Conservation (phyloP, 2,888 invertebrate species). For the Polyploca ridens region DNA sequence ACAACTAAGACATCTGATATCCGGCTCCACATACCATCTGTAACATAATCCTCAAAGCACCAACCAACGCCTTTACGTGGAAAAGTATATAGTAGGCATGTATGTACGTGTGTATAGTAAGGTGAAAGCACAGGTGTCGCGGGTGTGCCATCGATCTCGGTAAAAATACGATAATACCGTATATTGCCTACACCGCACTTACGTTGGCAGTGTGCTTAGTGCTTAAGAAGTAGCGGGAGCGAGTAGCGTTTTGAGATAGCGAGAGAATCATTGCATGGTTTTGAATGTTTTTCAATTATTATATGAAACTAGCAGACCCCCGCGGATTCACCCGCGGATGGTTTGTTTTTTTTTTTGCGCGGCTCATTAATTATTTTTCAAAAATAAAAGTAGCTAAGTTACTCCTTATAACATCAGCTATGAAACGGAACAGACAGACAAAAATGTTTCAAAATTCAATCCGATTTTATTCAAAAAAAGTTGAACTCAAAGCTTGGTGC, state of each 20-base stretch:
- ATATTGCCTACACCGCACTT: slow-evolving; percentile 50
- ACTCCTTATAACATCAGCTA: no score
- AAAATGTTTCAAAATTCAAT: no score
- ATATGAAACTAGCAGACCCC: no score
- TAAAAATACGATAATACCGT: slow-evolving; percentile 68
- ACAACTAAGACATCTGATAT: background rate
- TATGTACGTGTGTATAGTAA: slow-evolving; percentile 12
- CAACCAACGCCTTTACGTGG: background rate
- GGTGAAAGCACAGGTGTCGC: slow-evolving; percentile 49
- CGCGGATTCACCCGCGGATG: no score
- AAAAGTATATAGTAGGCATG: background rate
- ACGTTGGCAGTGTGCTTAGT: slow-evolving; percentile 15
- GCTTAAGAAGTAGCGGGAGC: background rate
- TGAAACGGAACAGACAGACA: no score
- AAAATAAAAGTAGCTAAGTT: no score
- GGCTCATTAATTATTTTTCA: no score
- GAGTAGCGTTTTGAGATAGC: background rate
- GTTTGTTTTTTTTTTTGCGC: no score
- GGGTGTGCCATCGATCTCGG: slow-evolving; percentile 66
- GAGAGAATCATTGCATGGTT: no score
- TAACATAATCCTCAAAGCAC: background rate
- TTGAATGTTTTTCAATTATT: no score
- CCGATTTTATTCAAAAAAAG: no score
- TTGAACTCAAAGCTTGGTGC: no score
- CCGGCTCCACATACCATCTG: background rate